Evolutionary conservation across 2,797 vertebrate species (phyloP).

Genomic region (Hemitrygon akajei): DNA sequence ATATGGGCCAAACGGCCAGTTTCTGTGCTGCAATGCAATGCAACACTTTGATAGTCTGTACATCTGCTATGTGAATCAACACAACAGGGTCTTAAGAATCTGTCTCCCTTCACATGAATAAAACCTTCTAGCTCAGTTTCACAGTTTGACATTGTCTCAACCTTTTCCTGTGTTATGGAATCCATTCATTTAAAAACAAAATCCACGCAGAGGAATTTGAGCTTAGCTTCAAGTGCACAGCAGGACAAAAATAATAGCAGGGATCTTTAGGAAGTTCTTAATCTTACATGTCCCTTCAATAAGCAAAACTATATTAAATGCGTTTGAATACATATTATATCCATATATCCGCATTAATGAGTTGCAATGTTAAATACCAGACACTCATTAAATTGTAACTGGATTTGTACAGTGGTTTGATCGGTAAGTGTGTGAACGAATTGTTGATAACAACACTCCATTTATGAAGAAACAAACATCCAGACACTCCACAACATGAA

Average conservation of each 20-base stretch:
- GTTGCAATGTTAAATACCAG: too few relatives aligned
- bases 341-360: too few relatives aligned
- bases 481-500: neutral
- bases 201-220: neutral
- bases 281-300: too few relatives aligned
- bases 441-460: neutral
- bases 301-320: too few relatives aligned
- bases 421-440: neutral
- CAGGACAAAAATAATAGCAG: too few relatives aligned
- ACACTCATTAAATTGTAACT: too few relatives aligned
- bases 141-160: constrained; percentile 14
- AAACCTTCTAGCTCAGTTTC: constrained; percentile 9
- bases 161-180: constrained; percentile 13
- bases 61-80: constrained; percentile 23
- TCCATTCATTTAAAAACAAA: neutral
- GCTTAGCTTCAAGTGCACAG: neutral
- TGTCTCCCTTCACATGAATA: constrained; percentile 29
- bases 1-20: neutral
- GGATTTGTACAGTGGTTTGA: too few relatives aligned
- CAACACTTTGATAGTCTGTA: neutral
- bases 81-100: constrained; percentile 18
- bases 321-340: too few relatives aligned
- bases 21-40: neutral
- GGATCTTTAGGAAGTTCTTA: neutral
- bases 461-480: neutral